phyloP scores from a whole-genome alignment of 2,797 vertebrate genomes.

The Limosa lapponica region DNA sequence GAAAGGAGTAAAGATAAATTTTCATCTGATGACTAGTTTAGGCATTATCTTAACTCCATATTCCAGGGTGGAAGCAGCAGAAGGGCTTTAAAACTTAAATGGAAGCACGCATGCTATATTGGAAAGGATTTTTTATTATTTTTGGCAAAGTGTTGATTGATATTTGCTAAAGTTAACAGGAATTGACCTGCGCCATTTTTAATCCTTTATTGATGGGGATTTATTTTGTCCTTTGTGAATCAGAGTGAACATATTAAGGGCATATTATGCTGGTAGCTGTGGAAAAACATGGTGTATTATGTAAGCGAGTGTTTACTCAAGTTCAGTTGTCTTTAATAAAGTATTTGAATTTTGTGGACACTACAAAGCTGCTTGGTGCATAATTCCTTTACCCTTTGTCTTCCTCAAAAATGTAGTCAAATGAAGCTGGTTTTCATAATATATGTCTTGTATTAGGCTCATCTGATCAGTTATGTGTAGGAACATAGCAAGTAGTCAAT shows the following conservation, averaged over 20 bases:
- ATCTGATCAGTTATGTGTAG: not conserved
- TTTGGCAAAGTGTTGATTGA: slow-evolving; percentile 45
- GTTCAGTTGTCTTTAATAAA: not conserved
- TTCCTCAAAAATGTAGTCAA: not conserved
- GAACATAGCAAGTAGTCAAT: not conserved
- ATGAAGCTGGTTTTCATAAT: not conserved
- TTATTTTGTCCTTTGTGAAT: slow-evolving; percentile 65
- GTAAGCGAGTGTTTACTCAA: slow-evolving; percentile 2
- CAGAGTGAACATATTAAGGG: slow-evolving; percentile 55
- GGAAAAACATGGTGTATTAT: slow-evolving; percentile 39
- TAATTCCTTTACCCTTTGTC: not conserved
- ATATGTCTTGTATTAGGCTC: not conserved
- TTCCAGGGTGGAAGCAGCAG: not conserved
- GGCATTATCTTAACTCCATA: not conserved
- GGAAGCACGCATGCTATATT: not conserved
- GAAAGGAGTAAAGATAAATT: not conserved
- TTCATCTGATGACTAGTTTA: not conserved
- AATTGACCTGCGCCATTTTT: slow-evolving; percentile 61
- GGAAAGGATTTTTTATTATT: not conserved
- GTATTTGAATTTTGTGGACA: not conserved
- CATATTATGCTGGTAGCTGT: slow-evolving; percentile 62
- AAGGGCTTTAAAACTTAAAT: not conserved
- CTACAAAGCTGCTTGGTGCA: not conserved
- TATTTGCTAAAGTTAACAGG: slow-evolving; percentile 53
- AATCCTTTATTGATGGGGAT: slow-evolving; percentile 61